Conservation (phyloP, 2,888 invertebrate genomes). For the Catocala sponsa region DNA sequence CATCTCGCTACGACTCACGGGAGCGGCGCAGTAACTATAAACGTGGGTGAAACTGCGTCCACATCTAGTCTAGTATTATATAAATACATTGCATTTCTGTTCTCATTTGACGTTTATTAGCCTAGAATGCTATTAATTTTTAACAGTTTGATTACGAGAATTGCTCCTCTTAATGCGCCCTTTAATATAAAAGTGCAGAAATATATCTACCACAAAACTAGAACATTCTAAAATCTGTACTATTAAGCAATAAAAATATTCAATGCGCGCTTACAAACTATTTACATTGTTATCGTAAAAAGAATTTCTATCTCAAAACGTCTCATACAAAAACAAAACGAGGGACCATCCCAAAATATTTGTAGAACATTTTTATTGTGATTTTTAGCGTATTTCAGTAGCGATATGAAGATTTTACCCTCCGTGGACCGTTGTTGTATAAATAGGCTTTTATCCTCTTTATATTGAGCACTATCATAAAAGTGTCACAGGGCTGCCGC, state of each 20-base stretch:
- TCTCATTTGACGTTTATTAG: no score
- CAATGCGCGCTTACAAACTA: constrained; percentile 7
- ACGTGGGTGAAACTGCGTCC: no score
- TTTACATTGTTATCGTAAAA: constrained; percentile 15
- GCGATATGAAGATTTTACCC: constrained; percentile 50
- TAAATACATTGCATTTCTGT: no score
- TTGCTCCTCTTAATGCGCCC: no score
- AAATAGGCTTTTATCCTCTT: constrained; percentile 72
- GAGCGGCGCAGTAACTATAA: no score
- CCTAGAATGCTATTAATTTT: no score
- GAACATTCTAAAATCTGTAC: not conserved
- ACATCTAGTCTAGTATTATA: no score
- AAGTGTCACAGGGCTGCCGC: constrained; percentile 80
- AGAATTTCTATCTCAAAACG: constrained; percentile 12
- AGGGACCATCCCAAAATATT: constrained; percentile 18
- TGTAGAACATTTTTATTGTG: constrained; percentile 28
- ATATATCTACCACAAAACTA: not conserved
- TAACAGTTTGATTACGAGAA: no score
- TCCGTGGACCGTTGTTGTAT: constrained; percentile 55
- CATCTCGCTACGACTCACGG: no score
- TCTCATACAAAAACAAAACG: constrained; percentile 16
- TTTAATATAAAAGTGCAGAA: not conserved
- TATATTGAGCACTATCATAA: constrained; percentile 79
- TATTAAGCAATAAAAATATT: constrained; percentile 6
- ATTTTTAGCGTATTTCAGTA: constrained; percentile 44